phyloP scores from a whole-genome alignment of 2,888 invertebrate genomes.

The Acrobeloides nanus region DNA sequence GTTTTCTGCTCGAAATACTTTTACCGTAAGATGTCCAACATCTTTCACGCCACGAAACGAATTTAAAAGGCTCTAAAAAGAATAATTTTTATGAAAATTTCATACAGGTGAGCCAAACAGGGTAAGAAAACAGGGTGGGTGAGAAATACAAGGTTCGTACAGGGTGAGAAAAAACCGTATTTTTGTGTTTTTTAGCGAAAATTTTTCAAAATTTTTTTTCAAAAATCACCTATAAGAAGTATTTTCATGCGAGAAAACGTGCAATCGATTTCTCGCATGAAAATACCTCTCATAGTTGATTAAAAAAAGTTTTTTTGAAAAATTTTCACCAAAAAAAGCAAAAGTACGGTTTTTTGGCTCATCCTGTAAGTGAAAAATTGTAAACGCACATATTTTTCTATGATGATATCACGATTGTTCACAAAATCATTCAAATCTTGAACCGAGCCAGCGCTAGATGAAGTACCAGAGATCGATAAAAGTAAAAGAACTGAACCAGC shows the following conservation, averaged over 20 bases:
- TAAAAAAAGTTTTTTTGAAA: too few species aligned
- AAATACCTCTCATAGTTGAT: too few species aligned
- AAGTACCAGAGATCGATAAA: slow-evolving; percentile 87
- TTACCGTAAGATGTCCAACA: slow-evolving; percentile 86
- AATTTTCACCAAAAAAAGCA: too few species aligned
- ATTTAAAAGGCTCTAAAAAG: slow-evolving; percentile 63
- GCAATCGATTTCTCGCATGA: too few species aligned
- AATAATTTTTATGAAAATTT: slow-evolving; percentile 8
- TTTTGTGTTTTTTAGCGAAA: too few species aligned
- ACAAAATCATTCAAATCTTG: slow-evolving; percentile 68
- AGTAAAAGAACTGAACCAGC: slow-evolving; percentile 66
- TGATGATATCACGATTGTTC: slow-evolving; percentile 29
- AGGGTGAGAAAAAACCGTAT: too few species aligned
- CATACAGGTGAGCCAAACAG: too few species aligned
- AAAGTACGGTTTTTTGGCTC: too few species aligned
- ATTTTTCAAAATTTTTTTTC: slow-evolving; percentile 11
- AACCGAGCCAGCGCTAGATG: slow-evolving; percentile 72
- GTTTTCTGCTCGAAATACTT: slow-evolving; percentile 75
- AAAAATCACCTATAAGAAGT: neutral
- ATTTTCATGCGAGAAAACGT: too few species aligned
- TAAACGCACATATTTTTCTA: slow-evolving; percentile 25
- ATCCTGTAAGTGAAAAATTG: slow-evolving; percentile 14
- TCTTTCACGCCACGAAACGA: slow-evolving; percentile 72
- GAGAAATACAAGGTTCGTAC: too few species aligned
- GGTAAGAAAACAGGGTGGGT: too few species aligned